A percentile compares a stretch with the other conserved stretches of the same genome.
These are phyloP conservation scores for Chrysocyon brachyurus DNA, from an alignment of 2,797 vertebrate species.

Conservation along the genomic window DNA sequence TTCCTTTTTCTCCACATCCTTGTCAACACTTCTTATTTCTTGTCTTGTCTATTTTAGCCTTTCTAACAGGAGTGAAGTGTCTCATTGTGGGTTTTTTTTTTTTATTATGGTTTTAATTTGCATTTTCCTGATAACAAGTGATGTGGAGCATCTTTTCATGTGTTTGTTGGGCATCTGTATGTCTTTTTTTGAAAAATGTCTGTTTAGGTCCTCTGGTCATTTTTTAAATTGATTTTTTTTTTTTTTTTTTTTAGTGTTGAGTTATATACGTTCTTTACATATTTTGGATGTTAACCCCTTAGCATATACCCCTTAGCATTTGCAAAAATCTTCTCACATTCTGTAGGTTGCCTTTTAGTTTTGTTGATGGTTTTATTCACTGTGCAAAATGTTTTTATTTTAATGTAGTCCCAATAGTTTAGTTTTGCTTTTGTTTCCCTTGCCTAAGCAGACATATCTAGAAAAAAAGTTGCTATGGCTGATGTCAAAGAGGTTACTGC, in stretches of 20 bases:
- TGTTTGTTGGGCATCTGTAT: not conserved
- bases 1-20: not conserved
- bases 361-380: not conserved
- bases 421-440: not conserved
- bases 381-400: not conserved
- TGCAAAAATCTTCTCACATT: not conserved
- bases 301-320: not conserved
- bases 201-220: not conserved
- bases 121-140: not conserved
- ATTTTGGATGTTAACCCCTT: not conserved
- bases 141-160: not conserved
- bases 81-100: not conserved
- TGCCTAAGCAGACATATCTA: not conserved
- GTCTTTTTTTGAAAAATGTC: not conserved
- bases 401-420: not conserved
- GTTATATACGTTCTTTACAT: not conserved
- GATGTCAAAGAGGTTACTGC: not conserved
- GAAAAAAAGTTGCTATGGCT: not conserved
- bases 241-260: not conserved
- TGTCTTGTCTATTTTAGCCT: not conserved
- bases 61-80: not conserved
- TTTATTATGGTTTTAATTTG: not conserved
- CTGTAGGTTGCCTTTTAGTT: not conserved
- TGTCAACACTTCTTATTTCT: not conserved
- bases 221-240: not conserved